Conservation (phyloP, 2,113 vertebrate genomes). For the Thymallus thymallus region DNA sequence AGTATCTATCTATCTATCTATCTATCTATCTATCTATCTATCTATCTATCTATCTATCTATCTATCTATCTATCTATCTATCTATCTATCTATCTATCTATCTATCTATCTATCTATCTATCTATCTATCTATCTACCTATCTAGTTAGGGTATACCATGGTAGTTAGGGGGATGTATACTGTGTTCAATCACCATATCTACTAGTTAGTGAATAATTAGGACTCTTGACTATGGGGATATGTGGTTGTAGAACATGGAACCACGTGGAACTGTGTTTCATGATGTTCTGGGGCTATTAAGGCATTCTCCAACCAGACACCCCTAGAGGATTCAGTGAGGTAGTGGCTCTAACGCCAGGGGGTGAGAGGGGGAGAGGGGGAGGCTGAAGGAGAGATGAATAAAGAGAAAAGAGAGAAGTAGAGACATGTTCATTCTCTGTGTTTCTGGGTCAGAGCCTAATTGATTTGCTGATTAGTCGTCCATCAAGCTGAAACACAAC, state of each 20-base stretch:
- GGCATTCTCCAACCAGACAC: background rate
- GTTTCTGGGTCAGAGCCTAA: constrained; percentile 94
- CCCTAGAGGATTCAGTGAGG: background rate
- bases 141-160: no score
- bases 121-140: no score
- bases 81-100: no score
- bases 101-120: no score
- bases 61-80: no score
- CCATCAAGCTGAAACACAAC: constrained; percentile 77
- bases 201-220: background rate
- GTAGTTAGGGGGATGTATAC: no score
- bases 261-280: background rate
- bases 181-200: no score
- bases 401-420: constrained; percentile 46
- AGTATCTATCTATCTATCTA: no score
- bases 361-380: constrained; percentile 43
- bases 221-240: background rate
- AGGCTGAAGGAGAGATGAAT: constrained; percentile 10
- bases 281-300: background rate
- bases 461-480: constrained; percentile 86
- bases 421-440: constrained; percentile 74
- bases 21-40: no score
- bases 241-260: background rate
- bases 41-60: no score
- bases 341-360: constrained; percentile 40